Base-by-base conservation (phyloP, 1,140 invertebrate species). In the Meloidogyne chitwoodi region DNA sequence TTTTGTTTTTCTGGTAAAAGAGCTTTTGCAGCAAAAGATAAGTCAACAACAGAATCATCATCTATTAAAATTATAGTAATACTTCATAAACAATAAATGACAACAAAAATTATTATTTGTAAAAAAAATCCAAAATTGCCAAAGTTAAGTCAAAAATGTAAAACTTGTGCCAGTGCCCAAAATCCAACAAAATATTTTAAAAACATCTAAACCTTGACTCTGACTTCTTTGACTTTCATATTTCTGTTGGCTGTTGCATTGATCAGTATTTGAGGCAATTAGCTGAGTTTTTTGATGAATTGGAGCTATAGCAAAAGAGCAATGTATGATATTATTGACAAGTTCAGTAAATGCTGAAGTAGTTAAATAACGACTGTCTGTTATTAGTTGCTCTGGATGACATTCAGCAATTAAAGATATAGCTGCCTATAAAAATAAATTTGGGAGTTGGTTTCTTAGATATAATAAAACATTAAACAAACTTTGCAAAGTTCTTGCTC, bases 341-440 rank as follows among this genome's bases (percentile, higher is more conserved):
- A 94, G 88, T 87, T 93, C 92, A 80, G 91, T 89, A 24, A 95
- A 89, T 2, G 93, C 93, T 77, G 94, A 93, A 29, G 93, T 89
- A 69, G 93, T 92, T 19, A 99, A 89, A 88, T 98, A 98, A 87
- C 96, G 98, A 4, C 94, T 96, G 87, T 99, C 96, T 0, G 92
- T 92, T n/a, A 99, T 91, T 5, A 99, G 91, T 73, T 94, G 91
- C 72, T 93, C 92, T 14, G 96, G 89, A 83, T 93, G 92, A 87
- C 95, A 98, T 77, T 95, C 93, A 24, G 90, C 89, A 10, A 86
- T 79, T 2, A 87, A 61, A 29, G 66, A 16, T 91, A 92, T 0
- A 92, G 92, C 29, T 89, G 88, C 84, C 91, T 91, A 83, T 91
- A 84, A 82, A 90, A 88, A 87, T 88, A n/a, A n/a, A n/a, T n/a